A percentile compares a stretch with the other conserved stretches of the same genome.
phyloP scores from a whole-genome alignment of 2,113 vertebrate species.

The Xenopus borealis region DNA sequence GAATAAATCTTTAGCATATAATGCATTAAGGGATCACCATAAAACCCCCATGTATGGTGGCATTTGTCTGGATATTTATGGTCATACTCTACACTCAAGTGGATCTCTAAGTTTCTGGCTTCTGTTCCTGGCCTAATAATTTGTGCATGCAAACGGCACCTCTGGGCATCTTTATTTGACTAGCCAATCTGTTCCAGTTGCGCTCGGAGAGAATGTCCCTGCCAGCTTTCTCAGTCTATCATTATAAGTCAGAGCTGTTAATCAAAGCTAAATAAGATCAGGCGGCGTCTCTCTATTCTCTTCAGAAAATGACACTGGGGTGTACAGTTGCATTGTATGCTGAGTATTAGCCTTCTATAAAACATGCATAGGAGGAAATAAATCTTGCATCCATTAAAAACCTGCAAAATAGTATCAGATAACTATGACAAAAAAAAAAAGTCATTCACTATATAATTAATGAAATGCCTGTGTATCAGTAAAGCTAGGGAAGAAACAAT shows the following conservation, averaged over 20 bases:
- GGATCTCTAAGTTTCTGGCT: conserved; percentile 68
- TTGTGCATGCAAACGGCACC: conserved; percentile 65
- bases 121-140: conserved; percentile 67
- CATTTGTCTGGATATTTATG: conserved; percentile 68
- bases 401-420: too few species aligned
- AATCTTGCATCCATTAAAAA: too few species aligned
- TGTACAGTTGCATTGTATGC: background rate
- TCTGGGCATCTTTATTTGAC: conserved; percentile 60
- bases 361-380: too few species aligned
- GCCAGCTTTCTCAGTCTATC: conserved; percentile 37
- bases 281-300: conserved; percentile 9
- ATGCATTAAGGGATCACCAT: conserved; percentile 72
- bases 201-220: conserved; percentile 47
- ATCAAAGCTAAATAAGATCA: conserved; percentile 44
- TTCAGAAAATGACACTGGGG: background rate
- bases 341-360: background rate
- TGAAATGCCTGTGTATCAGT: too few species aligned
- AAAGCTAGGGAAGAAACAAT: background rate
- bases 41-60: conserved; percentile 64
- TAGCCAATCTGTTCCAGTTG: conserved; percentile 59
- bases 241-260: conserved; percentile 48
- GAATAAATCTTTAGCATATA: conserved; percentile 72
- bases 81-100: conserved; percentile 73
- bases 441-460: too few species aligned
- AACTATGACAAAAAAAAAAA: too few species aligned